Evolutionary conservation across 2,888 invertebrate genomes (phyloP).

Genomic region (Nephrotoma guestfalica): DNA sequence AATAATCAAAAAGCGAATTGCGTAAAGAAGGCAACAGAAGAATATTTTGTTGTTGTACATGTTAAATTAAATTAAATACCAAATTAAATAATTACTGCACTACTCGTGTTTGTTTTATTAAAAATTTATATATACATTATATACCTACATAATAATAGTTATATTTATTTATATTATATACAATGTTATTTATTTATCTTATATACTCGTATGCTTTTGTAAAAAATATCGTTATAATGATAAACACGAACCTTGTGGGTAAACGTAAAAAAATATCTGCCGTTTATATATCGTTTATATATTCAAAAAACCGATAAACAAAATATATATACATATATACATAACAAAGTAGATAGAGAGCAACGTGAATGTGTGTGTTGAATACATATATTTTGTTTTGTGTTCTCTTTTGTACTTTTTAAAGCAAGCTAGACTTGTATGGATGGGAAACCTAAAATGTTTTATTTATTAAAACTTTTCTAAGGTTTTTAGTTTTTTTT

Average conservation of each 20-base stretch:
- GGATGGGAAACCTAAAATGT: background rate
- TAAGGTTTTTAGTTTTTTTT: background rate
- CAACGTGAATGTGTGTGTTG: background rate
- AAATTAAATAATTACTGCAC: background rate
- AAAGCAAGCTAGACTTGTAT: background rate
- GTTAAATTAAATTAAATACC: background rate
- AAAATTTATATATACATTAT: background rate
- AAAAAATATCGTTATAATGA: background rate
- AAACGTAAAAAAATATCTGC: background rate
- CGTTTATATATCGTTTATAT: background rate
- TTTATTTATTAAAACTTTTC: background rate
- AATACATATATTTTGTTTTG: background rate
- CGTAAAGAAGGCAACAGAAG: background rate
- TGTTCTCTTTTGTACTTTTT: background rate
- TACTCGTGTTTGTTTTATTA: background rate
- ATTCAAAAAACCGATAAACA: background rate
- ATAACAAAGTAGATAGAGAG: background rate
- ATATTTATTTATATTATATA: too few species aligned
- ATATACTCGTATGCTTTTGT: background rate
- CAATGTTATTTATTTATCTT: background rate
- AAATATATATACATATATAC: background rate
- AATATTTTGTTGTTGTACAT: background rate
- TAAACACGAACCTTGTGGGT: background rate
- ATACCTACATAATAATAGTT: background rate
- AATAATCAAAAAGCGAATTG: background rate